These are phyloP conservation scores for human DNA, from an alignment of 2,113 vertebrate species.

Conservation along the genomic window GRCh38 chr9:121732001-121732500, in stretches of 20 bases:
- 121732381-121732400: slow-evolving; percentile 44
- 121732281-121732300: slow-evolving; percentile 20
- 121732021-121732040: not conserved
- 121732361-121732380: not conserved
- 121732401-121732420: not conserved
- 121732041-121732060: not conserved
- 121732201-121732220: not conserved
- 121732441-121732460: not conserved
- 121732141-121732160: not conserved
- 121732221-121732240: not conserved
- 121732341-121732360: slow-evolving; percentile 45
- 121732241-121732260: not conserved
- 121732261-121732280: not conserved
- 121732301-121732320: slow-evolving; percentile 21
- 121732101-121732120: not conserved
- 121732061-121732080: not conserved
- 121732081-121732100: too few relatives aligned
- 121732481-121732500: not conserved
- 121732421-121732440: not conserved
- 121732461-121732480: not conserved
- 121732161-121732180: not conserved
- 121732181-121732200: not conserved
- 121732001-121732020: not conserved
- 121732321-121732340: slow-evolving; percentile 44
- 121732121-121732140: not conserved